Evolutionary conservation across 2,113 vertebrate genomes (phyloP).

Genomic region (Lophochroa leadbeateri): DNA sequence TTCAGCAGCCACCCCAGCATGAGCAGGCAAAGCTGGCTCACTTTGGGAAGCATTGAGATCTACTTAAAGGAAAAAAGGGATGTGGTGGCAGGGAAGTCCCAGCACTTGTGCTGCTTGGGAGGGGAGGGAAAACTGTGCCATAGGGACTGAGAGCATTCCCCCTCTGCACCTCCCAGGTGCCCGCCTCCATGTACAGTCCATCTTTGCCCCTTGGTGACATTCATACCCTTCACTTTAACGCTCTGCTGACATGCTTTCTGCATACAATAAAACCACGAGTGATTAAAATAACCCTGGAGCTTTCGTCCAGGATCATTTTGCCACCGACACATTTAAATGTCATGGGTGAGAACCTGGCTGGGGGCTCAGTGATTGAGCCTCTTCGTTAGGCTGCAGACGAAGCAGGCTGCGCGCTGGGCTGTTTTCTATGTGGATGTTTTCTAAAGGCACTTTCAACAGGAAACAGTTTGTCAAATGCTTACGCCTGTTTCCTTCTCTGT

Average conservation of each 20-base stretch:
- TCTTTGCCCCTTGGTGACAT: not conserved
- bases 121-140: rapidly evolving
- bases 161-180: not conserved
- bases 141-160: not conserved
- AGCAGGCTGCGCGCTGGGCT: not conserved
- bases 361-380: not conserved
- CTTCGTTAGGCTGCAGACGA: not conserved
- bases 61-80: not conserved
- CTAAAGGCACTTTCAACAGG: not conserved
- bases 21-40: not conserved
- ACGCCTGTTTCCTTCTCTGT: not conserved
- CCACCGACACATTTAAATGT: not conserved
- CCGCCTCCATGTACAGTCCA: not conserved
- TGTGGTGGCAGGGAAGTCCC: not conserved
- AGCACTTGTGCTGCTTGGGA: rapidly evolving
- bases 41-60: rapidly evolving
- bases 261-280: not conserved
- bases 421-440: slow-evolving; percentile 7
- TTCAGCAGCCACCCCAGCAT: not conserved
- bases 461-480: slow-evolving; percentile 37
- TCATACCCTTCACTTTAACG: not conserved
- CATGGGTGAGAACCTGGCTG: not conserved
- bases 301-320: not conserved
- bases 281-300: not conserved
- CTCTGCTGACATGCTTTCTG: not conserved